Evolutionary conservation across 2,113 vertebrate species (phyloP).

Genomic region (Mystacornis crossleyi): DNA sequence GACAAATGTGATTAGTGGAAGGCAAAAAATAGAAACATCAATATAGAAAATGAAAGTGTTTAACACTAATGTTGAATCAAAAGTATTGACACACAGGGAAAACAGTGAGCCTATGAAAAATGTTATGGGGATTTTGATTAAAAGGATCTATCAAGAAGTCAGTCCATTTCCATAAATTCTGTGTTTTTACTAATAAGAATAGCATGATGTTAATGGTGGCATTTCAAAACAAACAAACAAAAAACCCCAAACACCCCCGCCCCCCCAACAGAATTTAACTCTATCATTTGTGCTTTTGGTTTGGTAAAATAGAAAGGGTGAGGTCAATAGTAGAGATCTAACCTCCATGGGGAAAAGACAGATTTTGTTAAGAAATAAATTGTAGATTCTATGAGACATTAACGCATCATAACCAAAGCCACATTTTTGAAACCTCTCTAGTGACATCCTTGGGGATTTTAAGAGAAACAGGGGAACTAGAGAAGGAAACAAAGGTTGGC

Average conservation of each 20-base stretch:
- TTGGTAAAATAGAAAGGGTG: background rate
- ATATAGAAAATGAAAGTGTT: background rate
- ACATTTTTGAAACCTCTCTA: background rate
- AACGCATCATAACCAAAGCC: background rate
- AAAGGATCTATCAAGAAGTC: background rate
- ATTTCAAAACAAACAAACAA: background rate
- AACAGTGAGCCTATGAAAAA: background rate
- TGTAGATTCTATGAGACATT: background rate
- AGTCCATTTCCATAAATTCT: background rate
- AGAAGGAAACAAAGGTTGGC: background rate
- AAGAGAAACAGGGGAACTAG: background rate
- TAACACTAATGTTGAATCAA: background rate
- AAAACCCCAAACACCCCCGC: too few relatives aligned
- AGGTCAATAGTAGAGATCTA: background rate
- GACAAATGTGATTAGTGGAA: background rate
- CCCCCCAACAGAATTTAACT: background rate
- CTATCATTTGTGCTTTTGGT: background rate
- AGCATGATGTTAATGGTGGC: background rate
- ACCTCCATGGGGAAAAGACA: background rate
- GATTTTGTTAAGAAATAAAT: background rate
- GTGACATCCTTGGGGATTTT: background rate
- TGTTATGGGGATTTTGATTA: background rate
- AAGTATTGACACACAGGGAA: background rate
- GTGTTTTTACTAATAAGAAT: background rate
- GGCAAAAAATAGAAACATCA: background rate